phyloP scores from a whole-genome alignment of 2,888 invertebrate genomes.

The Seladonia tumulorum region DNA sequence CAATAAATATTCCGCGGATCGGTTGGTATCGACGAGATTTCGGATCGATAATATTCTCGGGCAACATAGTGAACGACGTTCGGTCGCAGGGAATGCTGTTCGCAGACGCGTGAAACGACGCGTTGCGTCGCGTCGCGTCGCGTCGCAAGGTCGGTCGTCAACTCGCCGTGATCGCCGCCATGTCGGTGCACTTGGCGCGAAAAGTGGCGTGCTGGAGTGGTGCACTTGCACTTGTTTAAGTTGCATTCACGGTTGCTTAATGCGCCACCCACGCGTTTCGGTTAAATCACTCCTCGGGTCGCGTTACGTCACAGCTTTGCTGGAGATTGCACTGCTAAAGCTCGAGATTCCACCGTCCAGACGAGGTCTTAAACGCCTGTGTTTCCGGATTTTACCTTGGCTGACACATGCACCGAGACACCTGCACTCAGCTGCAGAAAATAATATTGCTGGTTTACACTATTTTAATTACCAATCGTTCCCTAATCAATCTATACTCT shows the following conservation, averaged over 20 bases:
- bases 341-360: background rate
- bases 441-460: background rate
- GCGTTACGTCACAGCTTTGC: background rate
- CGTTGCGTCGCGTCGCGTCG: too few species aligned
- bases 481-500: too few species aligned
- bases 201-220: conserved; percentile 29
- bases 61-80: conserved; percentile 35
- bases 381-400: background rate
- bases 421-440: background rate
- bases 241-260: conserved; percentile 20
- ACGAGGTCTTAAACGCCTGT: background rate
- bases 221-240: conserved; percentile 34
- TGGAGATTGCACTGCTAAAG: background rate
- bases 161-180: conserved; percentile 56
- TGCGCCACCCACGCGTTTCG: conserved; percentile 25
- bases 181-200: conserved; percentile 25
- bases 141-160: conserved; percentile 79
- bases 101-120: conserved; percentile 56
- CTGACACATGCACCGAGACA: background rate
- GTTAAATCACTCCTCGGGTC: conserved; percentile 16
- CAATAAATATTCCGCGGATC: too few species aligned
- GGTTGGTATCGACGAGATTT: background rate
- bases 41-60: conserved; percentile 46
- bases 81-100: conserved; percentile 41
- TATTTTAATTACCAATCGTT: too few species aligned